Evolutionary conservation across 2,888 invertebrate species (phyloP), one percentile per base, ranked within the genome.

Genomic region (Hemithea aestivaria): DNA sequence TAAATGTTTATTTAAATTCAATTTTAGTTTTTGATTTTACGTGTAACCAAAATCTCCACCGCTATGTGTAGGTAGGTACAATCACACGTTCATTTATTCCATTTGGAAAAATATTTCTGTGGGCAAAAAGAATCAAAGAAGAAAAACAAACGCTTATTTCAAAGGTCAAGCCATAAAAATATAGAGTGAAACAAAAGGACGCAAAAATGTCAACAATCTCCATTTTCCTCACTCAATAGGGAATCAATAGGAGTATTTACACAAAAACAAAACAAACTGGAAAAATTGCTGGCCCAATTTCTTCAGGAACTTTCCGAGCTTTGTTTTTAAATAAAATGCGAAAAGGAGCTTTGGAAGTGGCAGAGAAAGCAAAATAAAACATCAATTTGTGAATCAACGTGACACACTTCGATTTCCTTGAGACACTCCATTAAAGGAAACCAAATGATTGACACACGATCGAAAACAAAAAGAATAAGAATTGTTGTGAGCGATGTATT

Each of bases 341-440:
- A 27, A 41, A 25, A 9, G 35, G 34, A 46, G 34, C 30, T 36
- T 29, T 35, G 20, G 21, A 44, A 48, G 42, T 42, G 51, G 48
- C 27, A 45, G 41, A 29, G 41, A 40, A 53, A 46, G 45, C 40
- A 44, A 45, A 58, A 66, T 56, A 58, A 59, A 58, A 56, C 58
- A 62, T 60, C 62, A 61, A 64, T 62, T n/a, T 55, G 60, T 45
- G 52, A 55, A 48, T 30, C 39, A 40, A 55, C 56, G 59, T 65
- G 65, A 66, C 62, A 55, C 56, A 51, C 52, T 53, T 48, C 46
- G 40, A 43, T 53, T 49, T 48, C 41, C 44, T 36, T 20, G 31
- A 40, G 34, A 22, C 31, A 7, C 7, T 10, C 33, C 35, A 39
- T 44, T 43, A 36, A 36, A 46, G 43, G 20, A 33, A 51, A 40